Conservation (phyloP, 2,797 vertebrate genomes). For the Gallinago solitaria region DNA sequence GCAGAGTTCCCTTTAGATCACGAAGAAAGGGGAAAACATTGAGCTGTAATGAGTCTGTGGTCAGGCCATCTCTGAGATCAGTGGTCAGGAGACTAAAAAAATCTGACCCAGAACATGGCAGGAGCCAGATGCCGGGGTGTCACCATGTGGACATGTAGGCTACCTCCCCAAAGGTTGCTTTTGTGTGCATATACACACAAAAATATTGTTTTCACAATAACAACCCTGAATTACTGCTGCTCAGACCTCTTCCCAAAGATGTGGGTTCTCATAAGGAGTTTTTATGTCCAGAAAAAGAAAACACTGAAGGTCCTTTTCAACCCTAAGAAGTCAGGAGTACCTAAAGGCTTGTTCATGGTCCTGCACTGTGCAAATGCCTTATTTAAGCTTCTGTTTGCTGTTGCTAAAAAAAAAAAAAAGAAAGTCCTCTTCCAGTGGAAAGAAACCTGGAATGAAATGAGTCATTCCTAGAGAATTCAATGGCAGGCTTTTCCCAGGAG, state of each 20-base stretch:
- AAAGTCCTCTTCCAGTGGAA: slow-evolving; percentile 46
- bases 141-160: rapidly evolving
- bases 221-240: background rate
- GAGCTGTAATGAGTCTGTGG: background rate
- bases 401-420: background rate
- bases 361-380: background rate
- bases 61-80: background rate
- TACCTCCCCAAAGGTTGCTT: background rate
- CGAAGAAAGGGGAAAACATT: background rate
- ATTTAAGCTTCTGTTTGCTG: slow-evolving; percentile 54
- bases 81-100: background rate
- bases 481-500: slow-evolving; percentile 39
- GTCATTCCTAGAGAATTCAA: slow-evolving; percentile 61
- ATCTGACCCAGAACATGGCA: background rate
- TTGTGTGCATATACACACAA: background rate
- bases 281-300: background rate
- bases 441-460: slow-evolving; percentile 65
- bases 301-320: background rate
- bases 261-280: background rate
- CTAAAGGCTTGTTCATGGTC: background rate
- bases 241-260: background rate
- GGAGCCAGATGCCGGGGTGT: background rate
- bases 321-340: background rate
- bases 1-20: background rate
- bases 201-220: background rate